Base-by-base conservation (phyloP, 2,113 vertebrate genomes). In the Caranx melampygus region DNA sequence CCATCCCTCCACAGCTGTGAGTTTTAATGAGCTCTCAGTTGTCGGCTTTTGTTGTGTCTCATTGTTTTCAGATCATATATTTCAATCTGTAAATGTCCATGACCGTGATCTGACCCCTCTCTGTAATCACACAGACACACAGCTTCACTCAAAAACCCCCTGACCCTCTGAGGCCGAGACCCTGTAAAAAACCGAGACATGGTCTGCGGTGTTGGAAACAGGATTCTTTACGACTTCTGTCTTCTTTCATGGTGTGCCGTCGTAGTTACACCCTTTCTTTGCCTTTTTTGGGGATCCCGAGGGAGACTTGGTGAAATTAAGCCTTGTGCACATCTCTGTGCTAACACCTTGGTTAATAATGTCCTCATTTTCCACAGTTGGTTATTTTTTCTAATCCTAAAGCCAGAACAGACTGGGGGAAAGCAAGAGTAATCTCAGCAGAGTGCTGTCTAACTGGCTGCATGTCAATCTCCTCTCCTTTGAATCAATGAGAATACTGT, bases 41-140 rank as follows among this genome's bases (percentile, higher is more conserved):
- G 78, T 81, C 20, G 45, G 26, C 70, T 82, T 81, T 81, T 55
- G 55, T 61, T 65, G 55, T 58, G 7, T 13, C 51, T 59, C 66
- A 8, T 82, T 78, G 66, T 81, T 86, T 70, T 26, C 51, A 72
- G 34, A 51, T 71, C 34, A 42, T 82, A 65, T 84, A 79, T 85
- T 82, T 86, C 80, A 71, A 31, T 85, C 64, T 82, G 84, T 89
- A 84, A 88, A 91, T 68, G 72, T 42, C 59, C 69, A 11, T 89
- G 90, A 88, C 92, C 87, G 45, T 11, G 76, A 80, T 82, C 71
- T 85, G 90, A 92, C 82, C 89, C 78, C 33, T 62, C 72, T 78
- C 76, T 42, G 31, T 71, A 66, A 76, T 84, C 79, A 63, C 73
- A 65, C 67, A 83, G 75, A 88, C 85, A 58, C 49, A 20, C 57